Evolutionary conservation across 1,140 invertebrate species (phyloP).

Genomic region (Drosophila micromelanica): DNA sequence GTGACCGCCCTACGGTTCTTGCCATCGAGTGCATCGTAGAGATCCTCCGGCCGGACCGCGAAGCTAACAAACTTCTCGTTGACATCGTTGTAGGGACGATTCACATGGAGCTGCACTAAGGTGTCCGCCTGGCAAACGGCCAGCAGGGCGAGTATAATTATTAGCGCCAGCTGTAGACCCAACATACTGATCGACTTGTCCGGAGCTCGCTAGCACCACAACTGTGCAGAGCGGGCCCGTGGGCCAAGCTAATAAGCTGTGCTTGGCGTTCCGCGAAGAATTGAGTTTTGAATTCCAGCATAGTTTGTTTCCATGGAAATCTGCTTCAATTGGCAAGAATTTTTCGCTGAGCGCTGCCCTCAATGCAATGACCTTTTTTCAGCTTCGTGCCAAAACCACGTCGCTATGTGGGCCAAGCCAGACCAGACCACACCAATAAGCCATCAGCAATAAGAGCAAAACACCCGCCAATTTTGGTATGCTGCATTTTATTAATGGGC

Average conservation of each 20-base stretch:
- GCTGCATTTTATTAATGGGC: conserved; percentile 70
- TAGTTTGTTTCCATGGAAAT: conserved; percentile 41
- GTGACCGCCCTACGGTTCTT: conserved; percentile 66
- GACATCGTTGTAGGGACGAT: conserved; percentile 80
- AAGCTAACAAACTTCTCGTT: conserved; percentile 82
- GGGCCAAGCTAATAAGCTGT: conserved; percentile 58
- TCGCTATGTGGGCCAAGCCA: conserved; percentile 60
- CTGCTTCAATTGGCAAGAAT: conserved; percentile 69
- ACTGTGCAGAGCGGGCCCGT: conserved; percentile 46
- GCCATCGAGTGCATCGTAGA: conserved; percentile 75
- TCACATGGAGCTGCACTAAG: conserved; percentile 74
- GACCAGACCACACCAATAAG: background rate
- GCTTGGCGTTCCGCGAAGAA: conserved; percentile 12
- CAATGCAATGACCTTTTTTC: conserved; percentile 70
- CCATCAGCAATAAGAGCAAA: conserved; percentile 7
- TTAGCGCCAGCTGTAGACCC: conserved; percentile 18
- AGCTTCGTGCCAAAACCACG: conserved; percentile 38
- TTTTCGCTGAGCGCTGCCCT: conserved; percentile 76
- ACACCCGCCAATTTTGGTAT: conserved; percentile 50
- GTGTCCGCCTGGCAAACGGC: conserved; percentile 54
- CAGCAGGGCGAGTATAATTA: conserved; percentile 32
- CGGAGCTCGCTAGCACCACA: conserved; percentile 46
- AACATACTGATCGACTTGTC: conserved; percentile 49
- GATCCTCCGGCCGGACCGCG: conserved; percentile 69
- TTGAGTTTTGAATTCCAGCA: conserved; percentile 50